phyloP scores from a whole-genome alignment of 2,797 vertebrate species.

The Oreonectes daqikongensis region DNA sequence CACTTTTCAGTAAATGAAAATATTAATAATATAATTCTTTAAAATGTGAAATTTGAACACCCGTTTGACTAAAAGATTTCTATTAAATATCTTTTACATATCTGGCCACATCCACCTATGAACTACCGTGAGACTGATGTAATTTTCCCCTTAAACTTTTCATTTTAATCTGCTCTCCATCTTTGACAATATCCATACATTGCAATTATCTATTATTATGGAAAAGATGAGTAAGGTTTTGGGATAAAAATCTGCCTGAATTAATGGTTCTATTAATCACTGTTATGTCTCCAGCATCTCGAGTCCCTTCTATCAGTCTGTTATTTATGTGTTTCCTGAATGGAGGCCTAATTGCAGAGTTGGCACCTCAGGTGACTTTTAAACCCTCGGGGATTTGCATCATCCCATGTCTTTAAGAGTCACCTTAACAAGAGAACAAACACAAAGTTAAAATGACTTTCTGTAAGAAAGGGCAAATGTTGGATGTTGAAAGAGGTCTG shows the following conservation, averaged over 20 bases:
- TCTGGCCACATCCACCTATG: not conserved
- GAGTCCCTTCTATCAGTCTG: constrained; percentile 44
- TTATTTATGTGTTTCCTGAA: constrained; percentile 62
- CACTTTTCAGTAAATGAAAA: no score
- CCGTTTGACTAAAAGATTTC: not conserved
- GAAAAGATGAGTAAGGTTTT: constrained; percentile 64
- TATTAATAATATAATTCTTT: not conserved
- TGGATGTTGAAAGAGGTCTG: not conserved
- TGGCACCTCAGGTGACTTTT: constrained; percentile 55
- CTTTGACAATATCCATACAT: constrained; percentile 61
- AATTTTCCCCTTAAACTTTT: constrained; percentile 11
- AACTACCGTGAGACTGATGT: not conserved
- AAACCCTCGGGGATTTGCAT: constrained; percentile 39
- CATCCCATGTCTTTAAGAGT: constrained; percentile 25
- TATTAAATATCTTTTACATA: not conserved
- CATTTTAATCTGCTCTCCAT: constrained; percentile 56
- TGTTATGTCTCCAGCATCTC: constrained; percentile 58
- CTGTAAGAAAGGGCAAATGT: constrained; percentile 1
- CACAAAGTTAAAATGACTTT: constrained; percentile 16
- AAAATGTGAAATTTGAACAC: not conserved
- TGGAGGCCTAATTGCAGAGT: constrained; percentile 57
- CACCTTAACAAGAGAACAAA: constrained; percentile 35
- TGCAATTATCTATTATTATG: constrained; percentile 61
- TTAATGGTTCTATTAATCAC: constrained; percentile 63
- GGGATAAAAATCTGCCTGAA: constrained; percentile 58